phyloP scores from a whole-genome alignment of 2,888 invertebrate genomes.

The Drosophila emarginata region DNA sequence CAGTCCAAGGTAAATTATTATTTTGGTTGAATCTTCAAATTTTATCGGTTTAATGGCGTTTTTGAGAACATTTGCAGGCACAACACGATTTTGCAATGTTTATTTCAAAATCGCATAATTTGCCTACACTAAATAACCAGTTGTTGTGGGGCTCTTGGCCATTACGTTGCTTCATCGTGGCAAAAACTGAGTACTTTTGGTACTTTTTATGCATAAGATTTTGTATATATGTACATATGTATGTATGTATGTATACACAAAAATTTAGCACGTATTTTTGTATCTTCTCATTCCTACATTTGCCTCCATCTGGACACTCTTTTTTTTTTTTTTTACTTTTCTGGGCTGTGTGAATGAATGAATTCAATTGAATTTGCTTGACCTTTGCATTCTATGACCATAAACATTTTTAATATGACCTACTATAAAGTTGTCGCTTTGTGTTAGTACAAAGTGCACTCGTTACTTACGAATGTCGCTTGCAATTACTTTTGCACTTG shows the following conservation, averaged over 20 bases:
- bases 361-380: slow-evolving; percentile 26
- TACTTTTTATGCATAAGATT: not conserved
- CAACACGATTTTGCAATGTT: slow-evolving; percentile 6
- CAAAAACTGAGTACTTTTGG: not conserved
- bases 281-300: not conserved
- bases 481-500: slow-evolving; percentile 29
- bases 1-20: slow-evolving; percentile 1
- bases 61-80: slow-evolving; percentile 28
- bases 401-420: slow-evolving; percentile 5
- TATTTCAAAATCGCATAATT: slow-evolving; percentile 18
- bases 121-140: not conserved
- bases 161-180: slow-evolving; percentile 3
- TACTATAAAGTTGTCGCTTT: slow-evolving; percentile 11
- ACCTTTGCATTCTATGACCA: slow-evolving; percentile 27
- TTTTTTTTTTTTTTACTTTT: too few relatives aligned
- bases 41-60: not conserved
- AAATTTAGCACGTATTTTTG: slow-evolving; percentile 14
- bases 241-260: not conserved
- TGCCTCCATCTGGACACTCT: not conserved
- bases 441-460: slow-evolving; percentile 33
- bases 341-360: not conserved
- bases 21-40: slow-evolving; percentile 1
- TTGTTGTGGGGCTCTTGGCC: slow-evolving; percentile 1
- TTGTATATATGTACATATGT: too few relatives aligned
- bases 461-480: slow-evolving; percentile 4